Conservation (phyloP, 2,888 invertebrate genomes). For the Tuta absoluta region DNA sequence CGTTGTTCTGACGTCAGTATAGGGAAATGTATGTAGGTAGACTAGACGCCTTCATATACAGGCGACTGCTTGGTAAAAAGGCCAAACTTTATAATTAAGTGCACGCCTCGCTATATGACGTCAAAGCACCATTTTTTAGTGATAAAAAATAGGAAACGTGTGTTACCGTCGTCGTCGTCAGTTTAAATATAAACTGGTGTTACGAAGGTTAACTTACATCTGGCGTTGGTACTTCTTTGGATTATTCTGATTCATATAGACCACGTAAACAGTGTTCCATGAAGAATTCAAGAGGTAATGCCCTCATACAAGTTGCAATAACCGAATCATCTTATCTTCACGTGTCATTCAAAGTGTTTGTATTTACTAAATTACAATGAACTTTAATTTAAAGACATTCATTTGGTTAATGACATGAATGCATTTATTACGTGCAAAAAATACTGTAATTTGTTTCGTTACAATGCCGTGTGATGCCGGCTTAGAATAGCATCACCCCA, state of each 20-base stretch:
- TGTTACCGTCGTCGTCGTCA: not conserved
- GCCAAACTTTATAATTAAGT: too few species aligned
- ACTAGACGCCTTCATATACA: not conserved
- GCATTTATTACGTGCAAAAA: too few species aligned
- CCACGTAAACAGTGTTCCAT: not conserved
- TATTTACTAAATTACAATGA: not conserved
- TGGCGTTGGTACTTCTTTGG: not conserved
- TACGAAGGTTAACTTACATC: slow-evolving; percentile 2
- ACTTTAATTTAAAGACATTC: not conserved
- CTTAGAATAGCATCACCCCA: too few species aligned
- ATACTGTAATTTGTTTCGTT: too few species aligned
- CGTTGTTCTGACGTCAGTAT: not conserved
- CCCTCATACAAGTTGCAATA: slow-evolving; percentile 1
- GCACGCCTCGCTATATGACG: too few species aligned
- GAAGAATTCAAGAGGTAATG: slow-evolving; percentile 1
- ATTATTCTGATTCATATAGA: not conserved
- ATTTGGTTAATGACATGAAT: too few species aligned
- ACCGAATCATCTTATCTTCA: not conserved
- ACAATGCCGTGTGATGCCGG: too few species aligned
- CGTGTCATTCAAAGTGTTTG: not conserved
- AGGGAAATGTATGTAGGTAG: too few species aligned
- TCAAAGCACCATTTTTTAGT: not conserved
- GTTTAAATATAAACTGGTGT: not conserved
- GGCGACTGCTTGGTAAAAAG: too few species aligned
- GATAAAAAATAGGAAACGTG: not conserved